phyloP scores from a whole-genome alignment of 2,888 invertebrate species.

The Pollenia amentaria region DNA sequence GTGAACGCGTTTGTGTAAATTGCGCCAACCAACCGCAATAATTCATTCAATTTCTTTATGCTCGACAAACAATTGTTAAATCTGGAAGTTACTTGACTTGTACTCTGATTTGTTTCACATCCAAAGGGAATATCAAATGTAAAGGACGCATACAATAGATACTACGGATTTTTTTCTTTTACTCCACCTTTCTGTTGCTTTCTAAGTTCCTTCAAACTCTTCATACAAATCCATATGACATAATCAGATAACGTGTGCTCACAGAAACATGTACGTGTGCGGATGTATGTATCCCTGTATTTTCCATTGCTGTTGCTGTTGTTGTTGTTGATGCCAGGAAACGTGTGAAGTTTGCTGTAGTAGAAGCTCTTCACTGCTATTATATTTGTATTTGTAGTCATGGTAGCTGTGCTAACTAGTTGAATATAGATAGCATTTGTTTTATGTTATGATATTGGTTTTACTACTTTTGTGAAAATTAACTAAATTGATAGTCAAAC shows the following conservation, averaged over 20 bases:
- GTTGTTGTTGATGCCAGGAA: conserved; percentile 24
- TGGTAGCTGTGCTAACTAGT: background rate
- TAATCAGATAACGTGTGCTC: conserved; percentile 63
- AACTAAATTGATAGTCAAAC: conserved; percentile 71
- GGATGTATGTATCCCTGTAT: background rate
- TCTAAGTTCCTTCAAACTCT: conserved; percentile 1
- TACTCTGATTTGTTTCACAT: conserved; percentile 68
- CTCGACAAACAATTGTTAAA: conserved; percentile 67
- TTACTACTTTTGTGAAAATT: conserved; percentile 64
- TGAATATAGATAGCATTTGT: conserved; percentile 46
- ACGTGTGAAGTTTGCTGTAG: conserved; percentile 51
- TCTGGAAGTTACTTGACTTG: conserved; percentile 59
- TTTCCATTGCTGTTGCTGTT: background rate
- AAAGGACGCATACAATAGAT: conserved; percentile 22
- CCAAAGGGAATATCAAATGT: conserved; percentile 62
- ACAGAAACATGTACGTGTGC: background rate
- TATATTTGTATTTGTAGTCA: background rate
- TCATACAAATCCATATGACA: conserved; percentile 54
- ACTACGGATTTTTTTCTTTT: background rate
- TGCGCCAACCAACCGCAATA: conserved; percentile 46
- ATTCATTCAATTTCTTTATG: conserved; percentile 67
- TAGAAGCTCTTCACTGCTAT: background rate
- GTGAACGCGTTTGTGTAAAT: background rate
- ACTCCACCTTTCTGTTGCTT: background rate
- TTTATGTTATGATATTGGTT: conserved; percentile 58